These are phyloP conservation scores for Thyatira batis DNA, from an alignment of 2,888 invertebrate species.

Conservation along the genomic window DNA sequence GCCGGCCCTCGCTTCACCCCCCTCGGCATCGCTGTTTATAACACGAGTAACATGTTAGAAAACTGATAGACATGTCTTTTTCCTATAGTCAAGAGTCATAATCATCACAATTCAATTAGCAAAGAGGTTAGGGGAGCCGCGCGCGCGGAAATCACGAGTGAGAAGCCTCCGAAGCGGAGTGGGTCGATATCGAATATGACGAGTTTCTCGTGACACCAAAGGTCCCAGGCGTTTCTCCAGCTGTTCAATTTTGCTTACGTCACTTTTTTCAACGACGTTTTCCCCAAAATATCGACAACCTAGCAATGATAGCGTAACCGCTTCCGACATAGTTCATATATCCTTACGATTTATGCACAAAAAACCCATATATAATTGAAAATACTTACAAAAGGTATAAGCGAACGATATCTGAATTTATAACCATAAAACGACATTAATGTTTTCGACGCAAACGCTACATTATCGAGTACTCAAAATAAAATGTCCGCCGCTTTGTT, in stretches of 20 bases:
- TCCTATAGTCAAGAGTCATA: slow-evolving; percentile 37
- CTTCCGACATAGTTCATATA: slow-evolving; percentile 51
- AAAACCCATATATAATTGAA: slow-evolving; percentile 44
- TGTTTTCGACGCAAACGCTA: slow-evolving; percentile 81
- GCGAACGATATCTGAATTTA: slow-evolving; percentile 77
- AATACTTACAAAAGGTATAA: slow-evolving; percentile 81
- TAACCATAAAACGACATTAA: slow-evolving; percentile 81
- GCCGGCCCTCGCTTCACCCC: slow-evolving; percentile 82
- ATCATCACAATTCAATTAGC: slow-evolving; percentile 75
- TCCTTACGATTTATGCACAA: slow-evolving; percentile 45
- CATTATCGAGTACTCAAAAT: slow-evolving; percentile 83
- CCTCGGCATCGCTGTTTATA: slow-evolving; percentile 82
- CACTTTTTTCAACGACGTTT: slow-evolving; percentile 71
- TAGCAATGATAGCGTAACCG: slow-evolving; percentile 71
- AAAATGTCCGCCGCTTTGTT: slow-evolving; percentile 84
- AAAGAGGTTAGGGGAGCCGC: slow-evolving; percentile 80
- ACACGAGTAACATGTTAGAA: slow-evolving; percentile 36
- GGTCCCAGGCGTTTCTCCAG: slow-evolving; percentile 51
- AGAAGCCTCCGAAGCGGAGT: slow-evolving; percentile 73
- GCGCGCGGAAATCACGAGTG: slow-evolving; percentile 75
- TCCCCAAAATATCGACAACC: slow-evolving; percentile 69
- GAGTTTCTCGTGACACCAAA: slow-evolving; percentile 48
- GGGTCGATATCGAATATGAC: slow-evolving; percentile 70
- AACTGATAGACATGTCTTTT: slow-evolving; percentile 28
- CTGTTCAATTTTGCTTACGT: slow-evolving; percentile 70